Evolutionary conservation across 2,113 vertebrate genomes (phyloP).

Genomic region (Indicator indicator): DNA sequence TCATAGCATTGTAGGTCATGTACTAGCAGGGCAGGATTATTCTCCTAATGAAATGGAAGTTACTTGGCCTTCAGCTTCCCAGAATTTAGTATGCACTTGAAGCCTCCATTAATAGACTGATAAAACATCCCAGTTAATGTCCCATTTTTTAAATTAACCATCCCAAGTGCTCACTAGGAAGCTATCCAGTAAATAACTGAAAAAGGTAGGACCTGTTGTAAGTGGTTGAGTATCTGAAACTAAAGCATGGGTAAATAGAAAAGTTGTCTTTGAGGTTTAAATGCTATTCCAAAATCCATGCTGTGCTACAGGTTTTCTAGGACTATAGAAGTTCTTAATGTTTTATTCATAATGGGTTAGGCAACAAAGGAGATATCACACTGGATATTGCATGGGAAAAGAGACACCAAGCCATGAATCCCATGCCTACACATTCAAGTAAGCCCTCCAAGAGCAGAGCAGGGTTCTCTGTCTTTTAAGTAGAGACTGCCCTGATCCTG

Average conservation of each 20-base stretch:
- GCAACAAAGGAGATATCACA: not conserved
- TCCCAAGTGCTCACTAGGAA: not conserved
- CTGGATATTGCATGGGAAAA: not conserved
- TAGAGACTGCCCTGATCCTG: not conserved
- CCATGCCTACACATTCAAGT: too few relatives aligned
- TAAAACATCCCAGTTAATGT: conserved; percentile 12
- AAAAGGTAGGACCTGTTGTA: not conserved
- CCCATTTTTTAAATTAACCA: conserved; percentile 26
- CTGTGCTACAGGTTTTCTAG: not conserved
- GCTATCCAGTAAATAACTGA: not conserved
- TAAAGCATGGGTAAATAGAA: not conserved
- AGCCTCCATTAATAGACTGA: conserved; percentile 19
- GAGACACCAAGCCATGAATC: not conserved
- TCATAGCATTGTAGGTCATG: not conserved
- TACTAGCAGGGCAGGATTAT: not conserved
- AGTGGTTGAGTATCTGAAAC: not conserved
- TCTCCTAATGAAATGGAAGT: conserved; percentile 27
- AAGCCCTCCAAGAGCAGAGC: not conserved
- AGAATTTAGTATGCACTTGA: not conserved
- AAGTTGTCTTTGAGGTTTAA: not conserved
- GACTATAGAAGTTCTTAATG: not conserved
- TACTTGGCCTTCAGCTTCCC: conserved; percentile 2
- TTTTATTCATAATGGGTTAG: not conserved
- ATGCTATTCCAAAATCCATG: not conserved
- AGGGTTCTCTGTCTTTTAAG: not conserved